These are phyloP conservation scores for Troides oblongomaculatus DNA, from an alignment of 2,888 invertebrate species.

Conservation along the genomic window DNA sequence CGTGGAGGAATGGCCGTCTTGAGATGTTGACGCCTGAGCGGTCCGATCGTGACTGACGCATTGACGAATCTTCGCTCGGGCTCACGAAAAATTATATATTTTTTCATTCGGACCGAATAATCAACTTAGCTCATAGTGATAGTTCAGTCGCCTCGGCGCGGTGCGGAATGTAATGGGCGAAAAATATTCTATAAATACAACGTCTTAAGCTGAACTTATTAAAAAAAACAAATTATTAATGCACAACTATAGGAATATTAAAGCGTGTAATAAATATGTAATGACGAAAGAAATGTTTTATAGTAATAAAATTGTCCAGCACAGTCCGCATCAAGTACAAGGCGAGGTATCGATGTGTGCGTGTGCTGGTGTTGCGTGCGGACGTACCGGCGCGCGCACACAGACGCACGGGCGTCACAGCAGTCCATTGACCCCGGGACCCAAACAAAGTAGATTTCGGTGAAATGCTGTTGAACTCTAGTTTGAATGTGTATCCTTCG, in stretches of 20 bases:
- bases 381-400: constrained; percentile 64
- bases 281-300: constrained; percentile 50
- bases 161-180: constrained; percentile 41
- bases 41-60: constrained; percentile 74
- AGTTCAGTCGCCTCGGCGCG: constrained; percentile 70
- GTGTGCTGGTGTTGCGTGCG: constrained; percentile 53
- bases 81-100: constrained; percentile 73
- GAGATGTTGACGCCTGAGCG: constrained; percentile 69
- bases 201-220: constrained; percentile 48
- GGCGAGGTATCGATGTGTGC: constrained; percentile 51
- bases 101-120: constrained; percentile 74
- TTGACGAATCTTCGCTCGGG: constrained; percentile 73
- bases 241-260: constrained; percentile 27
- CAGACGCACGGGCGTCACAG: constrained; percentile 62
- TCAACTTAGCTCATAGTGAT: constrained; percentile 75
- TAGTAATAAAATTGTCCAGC: constrained; percentile 63
- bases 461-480: constrained; percentile 79
- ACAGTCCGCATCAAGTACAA: constrained; percentile 46
- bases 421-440: constrained; percentile 73
- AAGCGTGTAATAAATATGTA: constrained; percentile 20
- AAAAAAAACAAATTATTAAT: constrained; percentile 9
- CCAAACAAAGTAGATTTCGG: constrained; percentile 80
- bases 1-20: constrained; percentile 56
- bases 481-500: constrained; percentile 67
- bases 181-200: constrained; percentile 34